Evolutionary conservation across 2,113 vertebrate genomes (phyloP), one percentile per base, ranked within the genome.

Genomic region (Romanogobio albipinnatus): DNA sequence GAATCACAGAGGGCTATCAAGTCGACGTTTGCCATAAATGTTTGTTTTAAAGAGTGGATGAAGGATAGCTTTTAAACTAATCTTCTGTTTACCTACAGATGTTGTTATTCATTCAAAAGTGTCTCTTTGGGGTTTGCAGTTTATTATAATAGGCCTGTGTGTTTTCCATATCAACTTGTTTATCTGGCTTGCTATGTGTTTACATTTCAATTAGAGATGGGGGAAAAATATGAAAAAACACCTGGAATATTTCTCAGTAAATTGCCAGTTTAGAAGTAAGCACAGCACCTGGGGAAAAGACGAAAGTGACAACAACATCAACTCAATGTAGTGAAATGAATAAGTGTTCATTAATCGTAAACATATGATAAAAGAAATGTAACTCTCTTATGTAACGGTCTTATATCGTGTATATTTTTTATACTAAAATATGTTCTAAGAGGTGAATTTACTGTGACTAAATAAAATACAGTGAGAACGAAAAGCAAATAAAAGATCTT

Each of bases 141-240:
- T 73, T 73, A 24, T 73, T n/a, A 24, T 73, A 73, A 73, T 73
- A 47, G 70, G 43, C 39, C 39, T 24, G 70, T 73, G 68, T n/a
- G 39, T 73, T 73, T 47, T 43, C 70, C 43, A 73, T 6, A 47
- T 73, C 70, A 24, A 13, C 43, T 47, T 73, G 70, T 73, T 73
- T 73, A 43, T 73, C 70, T 73, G 70, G 5, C 22, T 73, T n/a
- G 39, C 43, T 73, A 22, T 14, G 19, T 45, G 10, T 47, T 45
- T 73, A 45, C 22, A 47, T 47, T 73, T 73, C 43, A 73, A 47
- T 47, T 73, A 73, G 70, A 73, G 22, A 45, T 24, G 43, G 22
- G 26, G 3, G 1, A 70, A 22, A 39, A 8, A 68, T 9, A 39
- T 70, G 17, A n/a, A 24, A 5, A 47, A 73, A 47, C 70, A 73